These are phyloP conservation scores for Habropoda laboriosa DNA, from an alignment of 1,140 invertebrate species.

Conservation along the genomic window DNA sequence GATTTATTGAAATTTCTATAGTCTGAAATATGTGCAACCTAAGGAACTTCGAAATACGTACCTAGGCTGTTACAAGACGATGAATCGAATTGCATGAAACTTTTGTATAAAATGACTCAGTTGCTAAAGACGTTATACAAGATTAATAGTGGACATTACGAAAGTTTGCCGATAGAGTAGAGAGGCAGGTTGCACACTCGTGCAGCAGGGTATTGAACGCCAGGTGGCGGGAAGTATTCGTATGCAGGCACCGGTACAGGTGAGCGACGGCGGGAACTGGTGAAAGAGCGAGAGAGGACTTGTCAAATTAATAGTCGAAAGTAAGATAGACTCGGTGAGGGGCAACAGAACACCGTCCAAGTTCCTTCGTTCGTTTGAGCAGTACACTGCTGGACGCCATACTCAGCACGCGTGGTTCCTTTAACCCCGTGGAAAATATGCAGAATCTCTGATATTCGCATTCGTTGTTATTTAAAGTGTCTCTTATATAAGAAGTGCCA, in stretches of 20 bases:
- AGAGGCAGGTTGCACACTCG: background rate
- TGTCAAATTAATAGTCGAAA: slow-evolving; percentile 28
- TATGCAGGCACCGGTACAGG: slow-evolving; percentile 37
- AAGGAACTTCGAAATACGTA: background rate
- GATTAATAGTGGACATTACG: background rate
- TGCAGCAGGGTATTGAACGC: background rate
- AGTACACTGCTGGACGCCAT: slow-evolving; percentile 65
- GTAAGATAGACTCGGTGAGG: slow-evolving; percentile 32
- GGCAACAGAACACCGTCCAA: slow-evolving; percentile 15
- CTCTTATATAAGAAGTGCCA: slow-evolving; percentile 9
- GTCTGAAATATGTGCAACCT: background rate
- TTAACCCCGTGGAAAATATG: background rate
- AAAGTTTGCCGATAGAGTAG: slow-evolving; percentile 25
- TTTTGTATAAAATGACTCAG: background rate
- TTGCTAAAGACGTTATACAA: background rate
- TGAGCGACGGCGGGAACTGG: slow-evolving; percentile 51
- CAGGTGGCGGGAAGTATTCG: slow-evolving; percentile 44
- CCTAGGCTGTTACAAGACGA: background rate
- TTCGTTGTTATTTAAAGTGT: background rate
- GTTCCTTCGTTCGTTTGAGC: slow-evolving; percentile 47
- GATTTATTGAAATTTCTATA: background rate
- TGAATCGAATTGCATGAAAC: background rate
- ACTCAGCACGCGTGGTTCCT: slow-evolving; percentile 11
- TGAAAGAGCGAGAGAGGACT: slow-evolving; percentile 30
- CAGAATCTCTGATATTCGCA: background rate